Conservation (phyloP, 2,888 invertebrate genomes). For the Sialis fuliginosa region DNA sequence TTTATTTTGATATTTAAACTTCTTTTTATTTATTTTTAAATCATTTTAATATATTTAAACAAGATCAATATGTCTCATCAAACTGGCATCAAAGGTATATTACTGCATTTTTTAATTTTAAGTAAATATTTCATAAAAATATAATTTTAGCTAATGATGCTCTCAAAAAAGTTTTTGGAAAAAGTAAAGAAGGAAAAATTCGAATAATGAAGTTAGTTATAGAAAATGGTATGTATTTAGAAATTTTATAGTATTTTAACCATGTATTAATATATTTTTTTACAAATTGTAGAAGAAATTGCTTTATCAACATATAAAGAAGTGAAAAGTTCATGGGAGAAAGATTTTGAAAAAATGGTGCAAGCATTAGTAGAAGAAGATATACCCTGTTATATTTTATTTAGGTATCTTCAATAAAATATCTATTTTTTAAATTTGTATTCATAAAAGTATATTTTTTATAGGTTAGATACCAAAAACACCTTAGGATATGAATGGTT, state of each 20-base stretch:
- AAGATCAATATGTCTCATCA: conserved; percentile 60
- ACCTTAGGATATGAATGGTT: conserved; percentile 82
- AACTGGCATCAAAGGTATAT: conserved; percentile 71
- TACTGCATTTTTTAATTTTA: conserved; percentile 6
- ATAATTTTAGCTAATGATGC: conserved; percentile 56
- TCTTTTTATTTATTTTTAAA: too few relatives aligned
- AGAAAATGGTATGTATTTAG: conserved; percentile 52
- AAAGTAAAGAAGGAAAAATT: conserved; percentile 64
- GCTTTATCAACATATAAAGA: conserved; percentile 44
- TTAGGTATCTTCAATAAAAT: conserved; percentile 32
- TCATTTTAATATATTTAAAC: too few relatives aligned
- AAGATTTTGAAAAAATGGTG: conserved; percentile 65
- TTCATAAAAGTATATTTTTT: conserved; percentile 10
- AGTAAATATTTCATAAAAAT: background rate
- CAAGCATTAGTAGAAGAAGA: conserved; percentile 52
- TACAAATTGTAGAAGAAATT: conserved; percentile 46
- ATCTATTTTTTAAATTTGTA: too few relatives aligned
- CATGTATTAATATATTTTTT: background rate
- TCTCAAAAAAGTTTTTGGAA: conserved; percentile 62
- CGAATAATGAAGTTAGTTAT: conserved; percentile 71
- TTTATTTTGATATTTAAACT: too few relatives aligned
- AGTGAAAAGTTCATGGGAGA: conserved; percentile 62
- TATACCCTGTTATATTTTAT: conserved; percentile 83
- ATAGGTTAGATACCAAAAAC: conserved; percentile 57
- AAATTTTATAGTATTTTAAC: background rate